These are phyloP conservation scores for Himantopus leucocephalus DNA, from an alignment of 2,113 vertebrate genomes.

Conservation along the genomic window DNA sequence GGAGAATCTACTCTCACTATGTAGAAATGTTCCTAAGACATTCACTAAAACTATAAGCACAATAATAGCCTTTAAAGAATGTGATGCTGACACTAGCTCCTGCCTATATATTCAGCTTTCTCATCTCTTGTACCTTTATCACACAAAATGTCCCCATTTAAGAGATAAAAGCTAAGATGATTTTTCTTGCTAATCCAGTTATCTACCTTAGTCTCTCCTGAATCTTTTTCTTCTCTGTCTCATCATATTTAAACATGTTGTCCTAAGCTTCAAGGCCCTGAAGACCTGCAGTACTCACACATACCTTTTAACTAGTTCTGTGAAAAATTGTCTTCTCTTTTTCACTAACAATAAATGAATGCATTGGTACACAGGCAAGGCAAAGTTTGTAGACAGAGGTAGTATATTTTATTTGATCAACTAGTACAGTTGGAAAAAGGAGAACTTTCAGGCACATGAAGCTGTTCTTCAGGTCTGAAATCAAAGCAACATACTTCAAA, in stretches of 20 bases:
- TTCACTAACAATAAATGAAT: not conserved
- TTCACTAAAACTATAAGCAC: not conserved
- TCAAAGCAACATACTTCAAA: slow-evolving; percentile 25
- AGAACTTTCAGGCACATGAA: not conserved
- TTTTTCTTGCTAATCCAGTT: not conserved
- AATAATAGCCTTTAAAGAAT: not conserved
- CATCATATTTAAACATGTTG: not conserved
- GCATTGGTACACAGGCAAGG: not conserved
- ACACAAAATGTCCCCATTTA: not conserved
- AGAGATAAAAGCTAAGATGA: not conserved
- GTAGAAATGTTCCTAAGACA: not conserved
- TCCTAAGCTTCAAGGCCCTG: not conserved
- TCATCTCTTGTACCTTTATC: not conserved
- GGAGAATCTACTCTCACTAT: not conserved
- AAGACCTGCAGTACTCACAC: not conserved
- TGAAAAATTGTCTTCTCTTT: not conserved
- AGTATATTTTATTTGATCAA: not conserved
- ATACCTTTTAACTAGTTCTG: not conserved
- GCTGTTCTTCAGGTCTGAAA: slow-evolving; percentile 2
- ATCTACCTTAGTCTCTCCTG: not conserved
- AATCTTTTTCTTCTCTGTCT: not conserved
- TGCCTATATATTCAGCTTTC: not conserved
- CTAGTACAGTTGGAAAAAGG: not conserved
- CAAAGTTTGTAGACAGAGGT: not conserved
- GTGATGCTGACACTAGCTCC: not conserved